Conservation (phyloP, 2,797 vertebrate species). For the Kryptopterus vitreolus region DNA sequence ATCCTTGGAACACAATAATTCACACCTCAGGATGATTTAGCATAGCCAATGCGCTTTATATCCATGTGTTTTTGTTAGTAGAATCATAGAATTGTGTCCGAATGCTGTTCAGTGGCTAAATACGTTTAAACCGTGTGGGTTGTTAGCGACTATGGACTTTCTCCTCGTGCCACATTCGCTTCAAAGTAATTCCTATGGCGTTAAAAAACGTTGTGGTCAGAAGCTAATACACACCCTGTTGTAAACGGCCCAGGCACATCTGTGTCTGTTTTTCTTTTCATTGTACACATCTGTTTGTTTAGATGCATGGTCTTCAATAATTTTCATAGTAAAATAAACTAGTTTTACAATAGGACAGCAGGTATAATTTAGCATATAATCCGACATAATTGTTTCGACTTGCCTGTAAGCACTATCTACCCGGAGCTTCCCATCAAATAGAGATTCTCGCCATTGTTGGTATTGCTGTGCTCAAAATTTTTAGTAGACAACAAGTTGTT, state of each 20-base stretch:
- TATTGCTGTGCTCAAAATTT: slow-evolving; percentile 45
- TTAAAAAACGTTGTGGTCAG: slow-evolving; percentile 1
- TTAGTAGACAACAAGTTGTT: slow-evolving; percentile 41
- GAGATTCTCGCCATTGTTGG: slow-evolving; percentile 56
- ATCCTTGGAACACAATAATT: too few relatives aligned
- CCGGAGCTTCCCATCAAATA: slow-evolving; percentile 46
- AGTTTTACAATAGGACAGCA: background rate
- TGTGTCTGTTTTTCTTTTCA: background rate
- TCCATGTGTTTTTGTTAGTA: too few relatives aligned
- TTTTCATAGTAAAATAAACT: too few relatives aligned
- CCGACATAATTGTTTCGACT: background rate
- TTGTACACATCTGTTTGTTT: background rate
- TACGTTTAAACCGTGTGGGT: too few relatives aligned
- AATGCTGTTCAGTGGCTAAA: too few relatives aligned
- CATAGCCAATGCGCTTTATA: too few relatives aligned
- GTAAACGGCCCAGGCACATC: slow-evolving; percentile 17
- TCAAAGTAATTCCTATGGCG: background rate
- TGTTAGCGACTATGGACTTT: background rate
- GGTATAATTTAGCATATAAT: background rate
- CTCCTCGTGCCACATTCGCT: background rate
- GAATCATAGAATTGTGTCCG: too few relatives aligned
- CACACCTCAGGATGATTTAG: too few relatives aligned
- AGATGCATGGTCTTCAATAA: background rate
- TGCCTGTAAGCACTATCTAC: slow-evolving; percentile 13
- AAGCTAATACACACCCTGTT: slow-evolving; percentile 15